Conservation (phyloP, 2,888 invertebrate species). For the Pseudolycoriella hygida region DNA sequence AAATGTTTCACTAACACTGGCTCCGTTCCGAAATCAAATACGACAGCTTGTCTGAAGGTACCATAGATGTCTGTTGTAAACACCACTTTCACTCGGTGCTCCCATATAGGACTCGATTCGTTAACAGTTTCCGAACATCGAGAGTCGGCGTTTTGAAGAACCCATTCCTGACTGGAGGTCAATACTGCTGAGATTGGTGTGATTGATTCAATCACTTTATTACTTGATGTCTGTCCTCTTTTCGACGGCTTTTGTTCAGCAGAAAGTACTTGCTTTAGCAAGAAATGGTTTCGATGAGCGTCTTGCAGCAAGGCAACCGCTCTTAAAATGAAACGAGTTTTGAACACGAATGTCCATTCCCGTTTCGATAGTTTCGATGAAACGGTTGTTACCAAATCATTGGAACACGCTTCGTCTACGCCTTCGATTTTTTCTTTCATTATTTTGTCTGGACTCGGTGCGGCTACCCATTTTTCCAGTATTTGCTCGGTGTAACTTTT, state of each 20-base stretch:
- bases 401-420: constrained; percentile 38
- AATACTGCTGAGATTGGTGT: too few relatives aligned
- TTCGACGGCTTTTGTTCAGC: constrained; percentile 14
- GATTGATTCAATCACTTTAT: constrained; percentile 15
- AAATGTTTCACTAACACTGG: constrained; percentile 46
- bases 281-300: constrained; percentile 47
- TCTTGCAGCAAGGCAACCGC: constrained; percentile 52
- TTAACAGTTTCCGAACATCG: constrained; percentile 9
- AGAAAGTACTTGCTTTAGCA: constrained; percentile 33
- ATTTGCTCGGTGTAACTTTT: constrained; percentile 40
- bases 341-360: constrained; percentile 41
- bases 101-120: constrained; percentile 17
- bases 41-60: constrained; percentile 58
- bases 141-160: constrained; percentile 17
- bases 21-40: constrained; percentile 54
- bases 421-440: constrained; percentile 42
- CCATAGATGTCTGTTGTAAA: constrained; percentile 55
- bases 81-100: constrained; percentile 34
- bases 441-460: constrained; percentile 40
- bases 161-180: constrained; percentile 38
- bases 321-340: constrained; percentile 33
- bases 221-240: constrained; percentile 9
- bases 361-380: constrained; percentile 41
- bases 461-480: constrained; percentile 43
- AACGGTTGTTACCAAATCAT: constrained; percentile 40